These are phyloP conservation scores for Dolichopus griseipennis DNA, from an alignment of 2,888 invertebrate species.

Conservation along the genomic window DNA sequence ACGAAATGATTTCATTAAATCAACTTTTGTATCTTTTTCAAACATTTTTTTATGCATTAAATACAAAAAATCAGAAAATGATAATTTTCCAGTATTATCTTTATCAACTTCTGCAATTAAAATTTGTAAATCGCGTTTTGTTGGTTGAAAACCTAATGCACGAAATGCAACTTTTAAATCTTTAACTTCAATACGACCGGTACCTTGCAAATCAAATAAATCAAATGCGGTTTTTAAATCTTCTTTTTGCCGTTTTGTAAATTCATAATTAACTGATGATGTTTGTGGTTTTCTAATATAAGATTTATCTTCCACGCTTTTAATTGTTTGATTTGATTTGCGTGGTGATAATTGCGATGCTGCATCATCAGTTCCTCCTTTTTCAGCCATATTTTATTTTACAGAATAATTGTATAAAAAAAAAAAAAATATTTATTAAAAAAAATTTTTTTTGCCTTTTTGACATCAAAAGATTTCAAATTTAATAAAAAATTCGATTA, in stretches of 20 bases:
- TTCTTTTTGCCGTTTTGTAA: neutral
- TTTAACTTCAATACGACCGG: neutral
- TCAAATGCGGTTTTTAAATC: neutral
- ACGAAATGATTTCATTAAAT: constrained; percentile 4
- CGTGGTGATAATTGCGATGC: too few species aligned
- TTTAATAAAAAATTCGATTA: too few species aligned
- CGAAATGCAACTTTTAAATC: neutral
- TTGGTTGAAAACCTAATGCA: neutral
- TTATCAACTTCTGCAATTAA: neutral
- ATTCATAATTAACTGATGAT: too few species aligned
- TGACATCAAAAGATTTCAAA: too few species aligned
- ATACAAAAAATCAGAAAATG: neutral
- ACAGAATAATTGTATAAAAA: too few species aligned
- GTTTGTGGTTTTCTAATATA: too few species aligned
- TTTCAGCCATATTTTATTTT: too few species aligned
- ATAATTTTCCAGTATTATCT: constrained; percentile 1
- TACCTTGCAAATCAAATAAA: neutral
- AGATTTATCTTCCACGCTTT: too few species aligned
- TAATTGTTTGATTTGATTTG: too few species aligned
- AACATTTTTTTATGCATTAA: constrained; percentile 3
- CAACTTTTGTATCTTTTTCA: neutral
- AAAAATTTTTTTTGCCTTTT: too few species aligned
- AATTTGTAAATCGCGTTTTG: neutral
- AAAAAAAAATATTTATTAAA: too few species aligned
- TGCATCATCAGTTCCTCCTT: too few species aligned